Percentiles rank a stretch among this genome's conserved stretches.
Evolutionary conservation across 2,888 invertebrate species (phyloP).

Genomic region (Acleris laterana): DNA sequence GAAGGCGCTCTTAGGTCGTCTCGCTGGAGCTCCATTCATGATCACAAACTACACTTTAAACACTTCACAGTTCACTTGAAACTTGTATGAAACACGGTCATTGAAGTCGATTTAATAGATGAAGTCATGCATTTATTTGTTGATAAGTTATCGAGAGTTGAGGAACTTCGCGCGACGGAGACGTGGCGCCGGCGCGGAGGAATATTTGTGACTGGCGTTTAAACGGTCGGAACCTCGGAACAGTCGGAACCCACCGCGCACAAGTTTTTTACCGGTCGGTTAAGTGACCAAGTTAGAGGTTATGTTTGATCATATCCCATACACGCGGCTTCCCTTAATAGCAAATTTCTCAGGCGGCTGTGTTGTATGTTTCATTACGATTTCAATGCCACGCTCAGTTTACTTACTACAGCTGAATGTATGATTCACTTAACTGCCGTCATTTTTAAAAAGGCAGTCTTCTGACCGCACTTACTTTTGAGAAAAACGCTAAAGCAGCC

Average conservation of each 20-base stretch:
- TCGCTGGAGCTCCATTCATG: constrained; percentile 80
- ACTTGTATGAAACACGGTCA: constrained; percentile 32
- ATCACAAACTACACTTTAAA: constrained; percentile 37
- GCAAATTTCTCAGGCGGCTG: constrained; percentile 8
- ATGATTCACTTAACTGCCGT: constrained; percentile 76
- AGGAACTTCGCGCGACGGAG: constrained; percentile 51
- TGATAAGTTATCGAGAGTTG: constrained; percentile 76
- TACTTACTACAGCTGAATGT: constrained; percentile 58
- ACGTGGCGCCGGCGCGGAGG: constrained; percentile 61
- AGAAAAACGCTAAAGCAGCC: no score
- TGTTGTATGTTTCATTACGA: constrained; percentile 20
- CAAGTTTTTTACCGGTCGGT: constrained; percentile 70
- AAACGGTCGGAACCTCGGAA: neutral
- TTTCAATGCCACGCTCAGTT: constrained; percentile 51
- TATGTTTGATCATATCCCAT: constrained; percentile 78
- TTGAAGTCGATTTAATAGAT: constrained; percentile 74
- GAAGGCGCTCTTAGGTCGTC: constrained; percentile 79
- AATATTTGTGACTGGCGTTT: constrained; percentile 61
- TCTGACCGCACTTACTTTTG: no score
- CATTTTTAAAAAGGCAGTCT: no score
- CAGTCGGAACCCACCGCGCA: constrained; percentile 12
- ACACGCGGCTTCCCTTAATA: constrained; percentile 46
- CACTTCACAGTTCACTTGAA: constrained; percentile 45
- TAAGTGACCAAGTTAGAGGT: constrained; percentile 75
- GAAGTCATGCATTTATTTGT: constrained; percentile 79